Conservation (phyloP, 2,113 vertebrate genomes). For the Prolemur simus region DNA sequence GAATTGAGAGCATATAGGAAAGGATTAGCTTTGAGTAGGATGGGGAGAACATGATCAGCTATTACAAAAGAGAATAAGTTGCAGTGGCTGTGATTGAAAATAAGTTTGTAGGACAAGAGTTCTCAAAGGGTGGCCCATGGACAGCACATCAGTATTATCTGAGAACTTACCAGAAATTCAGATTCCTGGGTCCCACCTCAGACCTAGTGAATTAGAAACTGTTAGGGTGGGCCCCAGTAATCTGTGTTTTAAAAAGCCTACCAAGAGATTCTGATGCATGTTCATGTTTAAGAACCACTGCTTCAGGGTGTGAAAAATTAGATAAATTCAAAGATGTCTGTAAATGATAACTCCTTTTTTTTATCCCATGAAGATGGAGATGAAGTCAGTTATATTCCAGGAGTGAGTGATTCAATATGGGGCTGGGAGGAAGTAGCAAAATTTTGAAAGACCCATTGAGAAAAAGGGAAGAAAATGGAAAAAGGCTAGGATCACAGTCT, state of each 20-base stretch:
- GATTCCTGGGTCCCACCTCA: neutral
- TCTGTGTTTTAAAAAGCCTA: neutral
- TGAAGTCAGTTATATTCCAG: neutral
- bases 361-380: neutral
- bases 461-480: neutral
- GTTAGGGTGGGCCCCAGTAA: too few species aligned
- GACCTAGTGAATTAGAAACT: neutral
- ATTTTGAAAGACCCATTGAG: neutral
- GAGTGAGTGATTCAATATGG: neutral
- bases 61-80: accelerated
- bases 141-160: neutral
- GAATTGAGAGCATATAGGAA: neutral
- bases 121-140: neutral
- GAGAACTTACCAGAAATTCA: neutral
- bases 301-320: neutral
- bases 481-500: neutral
- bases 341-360: neutral
- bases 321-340: neutral
- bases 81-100: neutral
- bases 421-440: neutral
- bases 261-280: neutral
- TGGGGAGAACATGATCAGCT: too few species aligned
- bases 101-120: neutral
- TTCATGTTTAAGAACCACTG: neutral
- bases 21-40: neutral